Evolutionary conservation across 2,797 vertebrate genomes (phyloP), one percentile per base, ranked within the genome.

Genomic region (Eupleurogrammus muticus): DNA sequence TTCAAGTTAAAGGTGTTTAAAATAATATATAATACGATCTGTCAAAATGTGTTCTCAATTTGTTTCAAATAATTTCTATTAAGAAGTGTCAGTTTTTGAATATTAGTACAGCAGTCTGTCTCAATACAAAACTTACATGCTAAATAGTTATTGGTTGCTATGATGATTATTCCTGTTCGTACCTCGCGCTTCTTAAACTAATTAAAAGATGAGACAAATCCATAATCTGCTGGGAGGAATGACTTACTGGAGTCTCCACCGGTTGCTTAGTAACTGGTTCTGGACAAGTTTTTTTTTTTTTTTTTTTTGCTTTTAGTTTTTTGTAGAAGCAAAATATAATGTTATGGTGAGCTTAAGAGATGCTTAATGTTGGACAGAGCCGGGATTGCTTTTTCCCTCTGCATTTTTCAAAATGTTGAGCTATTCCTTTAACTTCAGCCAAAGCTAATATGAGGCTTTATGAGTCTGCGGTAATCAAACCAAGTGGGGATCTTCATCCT

Each of bases 381-480:
- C 16, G 17, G 16, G n/a, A 19, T 5, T 9, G 56, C 5, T 59
- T 14, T 49, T 17, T 16, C 12, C 21, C 17, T 5, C 21, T 20
- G 2, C 47, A 48, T 54, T 32, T 62, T 21, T 34, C 32, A 40
- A 70, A 70, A 47, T 24, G 23, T 52, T 4, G 0, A 17, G 21
- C 32, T 47, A 13, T 51, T 49, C 36, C n/a, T 52, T 64, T n/a
- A 52, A 10, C 24, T 34, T 54, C 24, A 53, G 24, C 6, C n/a
- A 17, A 51, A 16, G 21, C 40, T 10, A 59, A 12, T 46, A 17
- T 63, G 5, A 5, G 42, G n/a, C 20, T 48, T 52, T 7, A 19
- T 11, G 9, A 11, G 5, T 20, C 42, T 51, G n/a, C 49, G 14
- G 28, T 65, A 10, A 13, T 65, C 14, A 58, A 28, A 35, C 40